These are phyloP conservation scores for Solen grandis DNA, from an alignment of 1,140 invertebrate genomes.

Conservation along the genomic window DNA sequence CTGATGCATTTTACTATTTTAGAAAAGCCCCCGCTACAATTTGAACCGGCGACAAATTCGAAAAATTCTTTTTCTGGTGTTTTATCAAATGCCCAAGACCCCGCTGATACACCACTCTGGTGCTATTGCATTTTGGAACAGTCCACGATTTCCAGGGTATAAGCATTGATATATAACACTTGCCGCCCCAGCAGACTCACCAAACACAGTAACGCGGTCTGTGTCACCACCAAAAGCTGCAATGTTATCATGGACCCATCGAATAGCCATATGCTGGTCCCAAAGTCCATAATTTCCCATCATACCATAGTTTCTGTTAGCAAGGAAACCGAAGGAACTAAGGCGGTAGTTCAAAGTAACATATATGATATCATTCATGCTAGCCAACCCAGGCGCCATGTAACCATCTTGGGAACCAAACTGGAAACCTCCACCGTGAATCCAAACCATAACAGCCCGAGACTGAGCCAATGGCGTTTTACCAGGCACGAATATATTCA, in stretches of 20 bases:
- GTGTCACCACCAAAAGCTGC: no score
- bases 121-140: no score
- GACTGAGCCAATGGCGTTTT: constrained; percentile 42
- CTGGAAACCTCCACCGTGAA: constrained; percentile 93
- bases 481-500: constrained; percentile 90
- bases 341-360: constrained; percentile 89
- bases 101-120: constrained; percentile 33
- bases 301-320: constrained; percentile 82
- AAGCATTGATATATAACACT: constrained; percentile 47
- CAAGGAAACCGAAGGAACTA: constrained; percentile 84
- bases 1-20: no score
- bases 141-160: constrained; percentile 40
- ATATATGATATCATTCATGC: constrained; percentile 88
- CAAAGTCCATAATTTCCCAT: constrained; percentile 71
- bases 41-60: constrained; percentile 15
- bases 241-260: no score
- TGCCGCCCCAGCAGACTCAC: no score
- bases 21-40: not conserved
- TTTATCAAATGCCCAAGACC: not conserved
- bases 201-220: constrained; percentile 86
- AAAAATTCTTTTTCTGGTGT: not conserved
- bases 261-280: no score
- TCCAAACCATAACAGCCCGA: constrained; percentile 95
- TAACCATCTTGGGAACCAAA: constrained; percentile 95
- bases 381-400: constrained; percentile 90